These are phyloP conservation scores for Platichthys flesus DNA, from an alignment of 2,113 vertebrate species.

Conservation along the genomic window DNA sequence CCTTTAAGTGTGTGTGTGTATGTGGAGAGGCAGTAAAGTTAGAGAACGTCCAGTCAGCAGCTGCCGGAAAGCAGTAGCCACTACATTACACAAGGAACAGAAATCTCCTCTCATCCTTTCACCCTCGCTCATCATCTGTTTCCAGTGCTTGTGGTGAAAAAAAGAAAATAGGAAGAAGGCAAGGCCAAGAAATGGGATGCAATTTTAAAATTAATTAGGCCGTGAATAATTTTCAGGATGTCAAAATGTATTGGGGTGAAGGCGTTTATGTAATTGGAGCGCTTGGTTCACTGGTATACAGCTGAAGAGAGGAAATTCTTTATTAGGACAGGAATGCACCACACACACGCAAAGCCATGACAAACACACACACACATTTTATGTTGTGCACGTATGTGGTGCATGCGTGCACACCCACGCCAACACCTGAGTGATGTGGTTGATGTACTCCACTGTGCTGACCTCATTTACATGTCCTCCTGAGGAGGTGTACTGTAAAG, in stretches of 20 bases:
- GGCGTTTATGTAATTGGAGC: conserved; percentile 71
- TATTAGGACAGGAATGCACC: conserved; percentile 45
- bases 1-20: conserved; percentile 34
- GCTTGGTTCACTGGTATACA: conserved; percentile 56
- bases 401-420: conserved; percentile 32
- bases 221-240: conserved; percentile 75
- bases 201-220: conserved; percentile 73
- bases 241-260: conserved; percentile 73
- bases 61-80: conserved; percentile 33
- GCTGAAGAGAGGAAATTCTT: conserved; percentile 50
- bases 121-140: conserved; percentile 53
- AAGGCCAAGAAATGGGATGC: conserved; percentile 62
- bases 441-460: conserved; percentile 49
- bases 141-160: conserved; percentile 45
- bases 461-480: conserved; percentile 74
- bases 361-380: neutral
- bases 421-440: conserved; percentile 65
- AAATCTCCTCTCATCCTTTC: conserved; percentile 51
- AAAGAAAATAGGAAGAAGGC: conserved; percentile 10
- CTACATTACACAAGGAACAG: conserved; percentile 51
- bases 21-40: conserved; percentile 65
- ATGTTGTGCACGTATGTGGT: neutral
- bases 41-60: conserved; percentile 58
- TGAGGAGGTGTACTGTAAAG: conserved; percentile 49
- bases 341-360: neutral